Base-by-base conservation (phyloP, 1,140 invertebrate genomes). In the Subanguina moxae region DNA sequence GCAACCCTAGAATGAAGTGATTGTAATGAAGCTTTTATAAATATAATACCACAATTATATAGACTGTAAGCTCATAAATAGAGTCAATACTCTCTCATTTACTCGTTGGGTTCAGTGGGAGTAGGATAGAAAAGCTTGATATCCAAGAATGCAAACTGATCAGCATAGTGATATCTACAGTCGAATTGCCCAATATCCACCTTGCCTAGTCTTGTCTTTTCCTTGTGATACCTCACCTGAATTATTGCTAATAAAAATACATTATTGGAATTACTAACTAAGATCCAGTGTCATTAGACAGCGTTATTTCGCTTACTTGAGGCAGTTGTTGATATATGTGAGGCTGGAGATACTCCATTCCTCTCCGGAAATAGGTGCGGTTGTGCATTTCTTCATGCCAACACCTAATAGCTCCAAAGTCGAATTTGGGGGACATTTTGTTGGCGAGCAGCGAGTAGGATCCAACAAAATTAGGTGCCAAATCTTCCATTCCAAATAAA, bases 351-450 rank as follows among this genome's bases (percentile, higher is more conserved):
- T 52, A 15, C 8, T 52, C 48, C 23, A 52, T 52, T 3, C 23
- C 23, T 25, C 48, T 3, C 3, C 48, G 48, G 48, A 52, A 52
- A 25, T 61, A 61, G 13, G 58, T 61, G n/a, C 58, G n/a, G 58
- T 61, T 61, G 28, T 32, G 38, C 27, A 61, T 61, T 21, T 62
- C 25, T n/a, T 64, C 62, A 19, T 64, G 57, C 62, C 62, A 64
- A 19, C 62, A 64, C 8, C 23, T 38, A 15, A 64, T 21, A 21
- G 62, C 62, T 7, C 62, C 62, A 48, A 88, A 73, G 89, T 88
- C 52, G 88, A 89, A 57, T 72, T 77, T 38, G 78, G 82, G 23
- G 87, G 88, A 66, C 89, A 64, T 64, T 64, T 64, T 61, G 59
- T 43, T 72, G 17, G 65, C 64, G 1, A 64, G 28, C 8, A 61